phyloP scores from a whole-genome alignment of 2,113 vertebrate genomes.

The Callocephalon fimbriatum region DNA sequence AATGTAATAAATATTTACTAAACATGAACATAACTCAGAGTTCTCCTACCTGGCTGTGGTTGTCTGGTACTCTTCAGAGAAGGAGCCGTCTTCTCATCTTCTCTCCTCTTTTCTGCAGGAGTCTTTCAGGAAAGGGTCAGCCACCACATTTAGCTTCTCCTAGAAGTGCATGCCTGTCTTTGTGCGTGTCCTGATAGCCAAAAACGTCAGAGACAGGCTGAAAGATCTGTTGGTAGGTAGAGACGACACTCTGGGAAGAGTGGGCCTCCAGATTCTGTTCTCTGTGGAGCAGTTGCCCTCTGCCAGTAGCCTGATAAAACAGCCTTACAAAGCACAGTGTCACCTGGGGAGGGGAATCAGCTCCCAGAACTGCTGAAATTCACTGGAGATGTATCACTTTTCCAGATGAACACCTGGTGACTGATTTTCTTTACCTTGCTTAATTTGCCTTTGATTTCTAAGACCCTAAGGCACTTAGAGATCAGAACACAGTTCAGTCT shows the following conservation, averaged over 20 bases:
- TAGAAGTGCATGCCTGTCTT: neutral
- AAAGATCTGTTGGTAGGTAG: neutral
- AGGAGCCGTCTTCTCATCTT: neutral
- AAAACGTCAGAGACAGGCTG: neutral
- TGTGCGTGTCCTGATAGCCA: neutral
- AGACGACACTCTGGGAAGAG: neutral
- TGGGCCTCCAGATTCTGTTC: neutral
- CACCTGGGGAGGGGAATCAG: neutral
- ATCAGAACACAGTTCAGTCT: conserved; percentile 5
- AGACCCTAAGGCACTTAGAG: conserved; percentile 1
- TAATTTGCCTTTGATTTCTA: conserved; percentile 47
- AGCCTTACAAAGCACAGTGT: neutral
- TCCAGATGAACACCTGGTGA: conserved; percentile 14
- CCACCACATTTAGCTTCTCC: neutral
- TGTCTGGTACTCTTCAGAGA: neutral
- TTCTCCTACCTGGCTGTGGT: conserved; percentile 44
- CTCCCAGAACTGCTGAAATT: neutral
- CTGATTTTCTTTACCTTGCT: neutral
- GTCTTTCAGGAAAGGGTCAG: neutral
- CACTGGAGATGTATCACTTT: neutral
- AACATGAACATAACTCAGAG: neutral
- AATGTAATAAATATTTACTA: neutral
- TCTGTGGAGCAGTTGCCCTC: neutral
- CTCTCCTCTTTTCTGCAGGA: neutral
- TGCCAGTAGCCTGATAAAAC: neutral